Evolutionary conservation across 2,797 vertebrate species (phyloP), one percentile per base, ranked within the genome.

Genomic region (Cyprinodon diabolis): DNA sequence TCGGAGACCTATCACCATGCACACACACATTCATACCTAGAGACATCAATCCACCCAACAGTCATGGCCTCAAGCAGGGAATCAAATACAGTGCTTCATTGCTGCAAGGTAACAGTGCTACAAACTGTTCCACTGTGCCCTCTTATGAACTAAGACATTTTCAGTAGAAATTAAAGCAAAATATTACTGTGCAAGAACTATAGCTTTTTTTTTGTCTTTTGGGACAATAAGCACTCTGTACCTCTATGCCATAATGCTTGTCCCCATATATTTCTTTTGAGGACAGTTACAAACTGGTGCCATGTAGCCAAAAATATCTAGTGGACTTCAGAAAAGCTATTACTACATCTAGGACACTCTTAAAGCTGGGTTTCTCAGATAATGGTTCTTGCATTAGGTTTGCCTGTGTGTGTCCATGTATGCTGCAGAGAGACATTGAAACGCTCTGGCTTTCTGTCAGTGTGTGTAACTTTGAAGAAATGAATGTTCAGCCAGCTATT

Each of bases 401-500:
- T 57, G 54, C 69, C 40, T 74, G 73, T 77, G 12, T 70, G 25
- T 84, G 68, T 82, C 14, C 9, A 30, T 66, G 55, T 56, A 4
- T 67, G 66, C 55, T 68, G 78, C 73, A 79, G 65, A 73, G 74
- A 80, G 63, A 78, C 45, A 72, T 71, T 55, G 60, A 52, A 49
- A 57, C 55, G 60, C 49, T 37, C 15, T 40, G 65, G 57, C 47
- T 85, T 80, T 80, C 57, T 79, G 70, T 77, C 68, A 74, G 74
- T 83, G 74, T 79, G 35, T 76, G 74, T 77, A 75, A 83, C 58
- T 78, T 83, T 74, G 78, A 87, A 82, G 83, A 86, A 87, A 79
- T 82, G 77, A 82, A 89, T 90, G 83, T 89, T 91, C 84, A 86
- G 88, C 88, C 88, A 90, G 75, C 86, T 92, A 92, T 93, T 93